phyloP scores from a whole-genome alignment of 2,888 invertebrate genomes.

The Onthophagus sagittarius region DNA sequence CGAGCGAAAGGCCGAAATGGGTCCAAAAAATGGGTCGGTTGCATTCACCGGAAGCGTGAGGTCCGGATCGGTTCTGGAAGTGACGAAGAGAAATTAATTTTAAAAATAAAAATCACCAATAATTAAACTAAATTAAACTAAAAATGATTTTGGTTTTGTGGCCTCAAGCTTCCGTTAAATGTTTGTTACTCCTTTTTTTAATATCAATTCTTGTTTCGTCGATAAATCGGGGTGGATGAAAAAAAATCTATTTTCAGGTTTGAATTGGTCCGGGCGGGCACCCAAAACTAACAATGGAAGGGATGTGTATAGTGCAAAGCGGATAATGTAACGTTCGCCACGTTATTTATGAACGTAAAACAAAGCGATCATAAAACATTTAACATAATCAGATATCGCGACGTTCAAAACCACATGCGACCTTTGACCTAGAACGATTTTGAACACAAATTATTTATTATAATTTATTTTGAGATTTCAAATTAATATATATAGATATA shows the following conservation, averaged over 20 bases:
- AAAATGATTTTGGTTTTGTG: slow-evolving; percentile 22
- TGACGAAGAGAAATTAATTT: slow-evolving; percentile 32
- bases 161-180: slow-evolving; percentile 31
- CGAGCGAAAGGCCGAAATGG: background rate
- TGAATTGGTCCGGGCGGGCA: background rate
- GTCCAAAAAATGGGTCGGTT: background rate
- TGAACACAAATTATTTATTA: slow-evolving; percentile 19
- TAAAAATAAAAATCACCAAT: background rate
- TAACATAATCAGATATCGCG: slow-evolving; percentile 41
- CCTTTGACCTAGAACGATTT: slow-evolving; percentile 37
- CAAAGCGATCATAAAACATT: slow-evolving; percentile 43
- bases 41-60: slow-evolving; percentile 40
- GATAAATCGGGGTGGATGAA: background rate
- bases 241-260: background rate
- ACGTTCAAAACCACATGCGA: slow-evolving; percentile 37
- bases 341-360: slow-evolving; percentile 32
- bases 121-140: background rate
- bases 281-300: slow-evolving; percentile 22
- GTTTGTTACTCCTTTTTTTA: background rate
- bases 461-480: slow-evolving; percentile 30
- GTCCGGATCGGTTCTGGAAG: slow-evolving; percentile 42
- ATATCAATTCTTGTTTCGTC: background rate
- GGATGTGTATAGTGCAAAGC: slow-evolving; percentile 25
- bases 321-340: slow-evolving; percentile 29
- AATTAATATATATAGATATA: no score